Evolutionary conservation across 2,113 vertebrate genomes (phyloP).

Genomic region (Parus major): DNA sequence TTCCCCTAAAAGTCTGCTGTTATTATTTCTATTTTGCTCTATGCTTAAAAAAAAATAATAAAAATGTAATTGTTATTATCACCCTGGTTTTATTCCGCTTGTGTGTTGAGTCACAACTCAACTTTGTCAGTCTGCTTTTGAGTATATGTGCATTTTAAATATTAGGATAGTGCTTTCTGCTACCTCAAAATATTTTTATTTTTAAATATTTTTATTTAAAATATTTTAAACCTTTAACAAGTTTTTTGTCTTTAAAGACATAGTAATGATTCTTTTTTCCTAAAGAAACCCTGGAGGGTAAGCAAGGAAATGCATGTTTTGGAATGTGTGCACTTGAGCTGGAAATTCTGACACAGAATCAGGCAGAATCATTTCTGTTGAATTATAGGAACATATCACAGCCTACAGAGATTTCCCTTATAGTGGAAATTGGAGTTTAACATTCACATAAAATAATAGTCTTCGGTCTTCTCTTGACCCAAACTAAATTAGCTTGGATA

Average conservation of each 20-base stretch:
- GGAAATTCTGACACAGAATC: not conserved
- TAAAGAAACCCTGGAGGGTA: not conserved
- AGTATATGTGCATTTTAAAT: not conserved
- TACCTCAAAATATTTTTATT: not conserved
- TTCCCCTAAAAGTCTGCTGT: not conserved
- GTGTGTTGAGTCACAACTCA: not conserved
- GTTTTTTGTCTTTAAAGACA: not conserved
- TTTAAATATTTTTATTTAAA: too few relatives aligned
- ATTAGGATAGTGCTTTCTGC: not conserved
- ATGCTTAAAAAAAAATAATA: not conserved
- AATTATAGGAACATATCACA: not conserved
- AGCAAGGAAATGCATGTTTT: not conserved
- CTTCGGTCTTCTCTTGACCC: not conserved
- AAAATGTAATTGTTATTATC: not conserved
- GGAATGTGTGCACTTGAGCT: not conserved
- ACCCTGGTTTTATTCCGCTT: not conserved
- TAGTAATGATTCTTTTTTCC: not conserved
- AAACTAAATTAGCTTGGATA: not conserved
- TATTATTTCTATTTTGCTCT: not conserved
- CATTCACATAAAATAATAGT: not conserved
- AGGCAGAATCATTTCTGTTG: not conserved
- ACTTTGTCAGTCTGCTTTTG: not conserved
- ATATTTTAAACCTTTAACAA: not conserved
- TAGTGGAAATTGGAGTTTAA: not conserved
- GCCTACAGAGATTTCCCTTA: not conserved